phyloP scores from a whole-genome alignment of 2,888 invertebrate genomes.

The Drosophila hamatofila region DNA sequence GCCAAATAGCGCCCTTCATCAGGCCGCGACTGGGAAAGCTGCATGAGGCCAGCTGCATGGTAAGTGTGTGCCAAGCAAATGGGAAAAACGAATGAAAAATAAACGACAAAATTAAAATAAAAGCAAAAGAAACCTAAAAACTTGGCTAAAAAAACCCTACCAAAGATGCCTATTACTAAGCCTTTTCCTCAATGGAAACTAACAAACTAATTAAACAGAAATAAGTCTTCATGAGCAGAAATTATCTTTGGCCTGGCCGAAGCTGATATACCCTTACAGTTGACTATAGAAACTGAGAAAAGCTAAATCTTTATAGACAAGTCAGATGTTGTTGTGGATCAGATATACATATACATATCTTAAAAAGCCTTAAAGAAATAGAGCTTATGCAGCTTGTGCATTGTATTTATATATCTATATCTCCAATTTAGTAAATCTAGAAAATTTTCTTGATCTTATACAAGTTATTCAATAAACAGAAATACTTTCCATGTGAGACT shows the following conservation, averaged over 20 bases:
- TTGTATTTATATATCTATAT: too few species aligned
- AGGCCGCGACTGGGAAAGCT: conserved; percentile 97
- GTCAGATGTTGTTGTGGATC: neutral
- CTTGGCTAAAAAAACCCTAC: conserved; percentile 17
- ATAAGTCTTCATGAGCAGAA: conserved; percentile 11
- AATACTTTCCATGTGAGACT: too few species aligned
- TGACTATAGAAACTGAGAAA: neutral
- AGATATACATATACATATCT: too few species aligned
- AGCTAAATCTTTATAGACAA: neutral
- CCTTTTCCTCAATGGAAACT: conserved; percentile 17
- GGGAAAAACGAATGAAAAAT: neutral
- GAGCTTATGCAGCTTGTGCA: too few species aligned
- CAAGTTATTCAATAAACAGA: too few species aligned
- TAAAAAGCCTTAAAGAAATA: too few species aligned
- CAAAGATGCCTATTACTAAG: conserved; percentile 26
- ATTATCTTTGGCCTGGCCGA: conserved; percentile 11
- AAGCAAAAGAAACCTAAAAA: neutral
- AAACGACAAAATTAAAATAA: neutral
- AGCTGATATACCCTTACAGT: conserved; percentile 17
- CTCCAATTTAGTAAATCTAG: too few species aligned
- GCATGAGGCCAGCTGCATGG: conserved; percentile 98
- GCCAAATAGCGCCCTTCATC: conserved; percentile 98
- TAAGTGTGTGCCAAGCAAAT: conserved; percentile 86
- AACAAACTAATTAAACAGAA: conserved; percentile 1
- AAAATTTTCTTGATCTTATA: too few species aligned